Evolutionary conservation across 1,140 invertebrate genomes (phyloP).

Genomic region (Aplysia californica): DNA sequence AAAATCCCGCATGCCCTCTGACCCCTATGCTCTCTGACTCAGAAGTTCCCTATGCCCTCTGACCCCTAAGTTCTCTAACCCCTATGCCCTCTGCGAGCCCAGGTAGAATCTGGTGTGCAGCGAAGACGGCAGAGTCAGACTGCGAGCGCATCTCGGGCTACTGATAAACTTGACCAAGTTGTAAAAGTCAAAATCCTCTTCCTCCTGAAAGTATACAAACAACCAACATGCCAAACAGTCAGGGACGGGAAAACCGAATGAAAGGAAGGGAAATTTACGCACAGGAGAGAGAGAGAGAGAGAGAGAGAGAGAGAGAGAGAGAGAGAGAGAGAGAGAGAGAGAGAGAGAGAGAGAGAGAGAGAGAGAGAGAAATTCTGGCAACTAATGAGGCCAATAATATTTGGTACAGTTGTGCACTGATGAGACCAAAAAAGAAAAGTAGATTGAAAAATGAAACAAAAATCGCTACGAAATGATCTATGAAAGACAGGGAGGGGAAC

Average conservation of each 20-base stretch:
- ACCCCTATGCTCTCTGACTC: no score
- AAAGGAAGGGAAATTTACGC: no score
- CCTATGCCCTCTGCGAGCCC: background rate
- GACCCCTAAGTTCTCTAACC: no score
- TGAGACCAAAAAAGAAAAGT: no score
- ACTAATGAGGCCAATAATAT: background rate
- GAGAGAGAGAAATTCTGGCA: background rate
- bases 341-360: conserved; percentile 14
- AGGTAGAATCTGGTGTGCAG: conserved; percentile 3
- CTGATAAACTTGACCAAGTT: background rate
- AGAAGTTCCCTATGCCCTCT: no score
- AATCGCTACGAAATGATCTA: no score
- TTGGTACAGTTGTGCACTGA: background rate
- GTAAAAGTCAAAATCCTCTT: conserved; percentile 16
- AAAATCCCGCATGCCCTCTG: no score
- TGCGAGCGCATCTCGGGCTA: conserved; percentile 9
- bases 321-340: conserved; percentile 14
- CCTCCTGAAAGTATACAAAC: conserved; percentile 3
- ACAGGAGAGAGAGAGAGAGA: conserved; percentile 8
- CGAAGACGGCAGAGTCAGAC: conserved; percentile 5
- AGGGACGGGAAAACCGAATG: no score
- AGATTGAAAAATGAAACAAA: no score
- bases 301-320: conserved; percentile 14
- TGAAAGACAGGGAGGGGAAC: no score
- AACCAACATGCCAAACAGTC: background rate